Evolutionary conservation across 1,140 invertebrate genomes (phyloP), one percentile per base, ranked within the genome.

Genomic region (Rhopalosiphum maidis): DNA sequence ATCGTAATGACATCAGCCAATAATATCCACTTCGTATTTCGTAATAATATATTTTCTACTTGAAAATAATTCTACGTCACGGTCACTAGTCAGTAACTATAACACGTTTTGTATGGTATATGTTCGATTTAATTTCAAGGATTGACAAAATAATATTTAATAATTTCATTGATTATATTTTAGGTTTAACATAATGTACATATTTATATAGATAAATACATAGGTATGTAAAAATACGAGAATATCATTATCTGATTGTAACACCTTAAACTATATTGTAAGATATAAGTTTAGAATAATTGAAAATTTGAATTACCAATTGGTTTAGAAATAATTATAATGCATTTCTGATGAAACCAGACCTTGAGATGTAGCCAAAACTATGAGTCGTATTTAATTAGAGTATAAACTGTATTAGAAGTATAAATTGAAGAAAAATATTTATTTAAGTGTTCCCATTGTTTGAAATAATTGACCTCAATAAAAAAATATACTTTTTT

Each of bases 351-450:
- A 89, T 55, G 37, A 41, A n/a, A 11, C 22, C 51, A 55, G 35
- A 41, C 51, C 51, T 89, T 89, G 88, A 89, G 37, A 55, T 89
- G 88, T 6, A 89, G 51, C 88, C 88, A 89, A 89, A 89, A 55
- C 48, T 89, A 35, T 11, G 55, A 89, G 88, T 89, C 51, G 22
- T 55, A 89, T 55, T 37, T 55, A 18, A 55, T 55, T 89, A 54
- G 35, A 89, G 48, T 37, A 55, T 55, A 37, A 55, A 37, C 48
- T 55, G 37, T 23, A 37, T 54, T 4, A 37, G 18, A 41, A 89
- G 22, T 37, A 89, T 55, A 54, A 89, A 55, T 89, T 37, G 35
- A 89, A 89, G 25, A 48, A 35, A 48, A 41, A 41, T 77, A 77
- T 77, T n/a, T n/a, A 77, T n/a, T 77, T 77, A 89, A 51, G 21